Evolutionary conservation across 2,888 invertebrate species (phyloP), one percentile per base, ranked within the genome.

Genomic region (Sinelater perroti): DNA sequence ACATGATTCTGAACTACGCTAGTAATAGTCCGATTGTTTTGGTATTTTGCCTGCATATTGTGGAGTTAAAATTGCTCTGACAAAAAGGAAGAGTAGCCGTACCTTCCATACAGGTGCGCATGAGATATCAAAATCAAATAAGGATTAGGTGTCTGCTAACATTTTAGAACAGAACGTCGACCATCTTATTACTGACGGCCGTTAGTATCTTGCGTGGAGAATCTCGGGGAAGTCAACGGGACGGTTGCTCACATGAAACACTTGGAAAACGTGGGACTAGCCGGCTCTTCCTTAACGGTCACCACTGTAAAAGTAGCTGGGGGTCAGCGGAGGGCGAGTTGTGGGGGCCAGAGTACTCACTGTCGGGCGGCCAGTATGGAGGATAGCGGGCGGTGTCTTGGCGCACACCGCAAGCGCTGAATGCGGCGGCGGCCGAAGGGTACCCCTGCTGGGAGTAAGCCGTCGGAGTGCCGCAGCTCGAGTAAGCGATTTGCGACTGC

Each of bases 381-480:
- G 74, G 73, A 60, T 78, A 74, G 46, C 76, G 63, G 17, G 62
- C 74, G 63, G 72, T 79, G 75, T 81, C 81, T 10, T 82, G 81
- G 3, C 84, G 71, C 1, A 81, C 82, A 3, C 79, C 75, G 21
- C 84, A 83, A 6, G 84, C 75, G n/a, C 81, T 81, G 46, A 83
- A 81, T 0, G 82, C 81, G 5, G 80, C 75, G 6, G 82, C 81
- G 5, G 80, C 75, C 21, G 72, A 63, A 7, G 76, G 71, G 60
- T 75, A 75, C 7, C 69, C 71, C 61, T 75, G 75, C 51, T 75
- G 75, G 5, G 73, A 66, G 61, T 73, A 74, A 6, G 67, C 70
- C 3, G 70, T 68, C 10, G 71, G 72, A 3, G 73, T 55, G 31
- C 47, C 53, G 28, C 63, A 62, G 24, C 60, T 63, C 7, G 66